These are phyloP conservation scores for Sparidentex hasta DNA, from an alignment of 2,797 vertebrate species.

Conservation along the genomic window DNA sequence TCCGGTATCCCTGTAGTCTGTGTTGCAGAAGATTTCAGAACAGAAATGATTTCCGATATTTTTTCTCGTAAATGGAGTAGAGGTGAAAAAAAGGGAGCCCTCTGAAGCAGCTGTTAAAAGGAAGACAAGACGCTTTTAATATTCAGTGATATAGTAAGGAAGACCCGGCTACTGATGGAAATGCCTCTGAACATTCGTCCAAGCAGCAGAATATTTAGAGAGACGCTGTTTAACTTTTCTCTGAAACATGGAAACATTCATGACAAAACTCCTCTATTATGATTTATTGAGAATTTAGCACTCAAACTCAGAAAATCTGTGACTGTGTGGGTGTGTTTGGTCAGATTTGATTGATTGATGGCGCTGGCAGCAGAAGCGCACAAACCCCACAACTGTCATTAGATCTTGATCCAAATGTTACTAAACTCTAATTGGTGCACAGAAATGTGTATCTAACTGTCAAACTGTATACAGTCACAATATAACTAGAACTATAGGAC, in stretches of 20 bases:
- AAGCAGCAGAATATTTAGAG: neutral
- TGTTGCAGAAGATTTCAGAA: neutral
- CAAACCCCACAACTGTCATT: conserved; percentile 4
- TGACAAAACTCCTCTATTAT: neutral
- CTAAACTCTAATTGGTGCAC: neutral
- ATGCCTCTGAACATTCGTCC: neutral
- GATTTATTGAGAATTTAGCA: conserved; percentile 6
- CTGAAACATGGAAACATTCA: neutral
- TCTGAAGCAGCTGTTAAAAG: conserved; percentile 18
- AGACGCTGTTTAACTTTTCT: neutral
- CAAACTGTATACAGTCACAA: neutral
- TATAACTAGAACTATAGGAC: neutral
- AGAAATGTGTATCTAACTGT: neutral
- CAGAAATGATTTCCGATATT: conserved; percentile 26
- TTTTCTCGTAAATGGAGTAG: neutral
- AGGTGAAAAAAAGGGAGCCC: conserved; percentile 9
- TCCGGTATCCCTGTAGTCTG: neutral
- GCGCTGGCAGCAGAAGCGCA: conserved; percentile 8
- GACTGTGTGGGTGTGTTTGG: conserved; percentile 14
- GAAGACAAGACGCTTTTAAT: neutral
- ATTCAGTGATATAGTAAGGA: neutral
- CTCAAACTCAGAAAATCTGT: neutral
- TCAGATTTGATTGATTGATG: conserved; percentile 39
- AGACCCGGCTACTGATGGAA: neutral
- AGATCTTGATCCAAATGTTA: conserved; percentile 3